Percentiles rank a stretch among this genome's conserved stretches.
Conservation (phyloP, 1,140 invertebrate genomes). For the Heliconius nattereri region DNA sequence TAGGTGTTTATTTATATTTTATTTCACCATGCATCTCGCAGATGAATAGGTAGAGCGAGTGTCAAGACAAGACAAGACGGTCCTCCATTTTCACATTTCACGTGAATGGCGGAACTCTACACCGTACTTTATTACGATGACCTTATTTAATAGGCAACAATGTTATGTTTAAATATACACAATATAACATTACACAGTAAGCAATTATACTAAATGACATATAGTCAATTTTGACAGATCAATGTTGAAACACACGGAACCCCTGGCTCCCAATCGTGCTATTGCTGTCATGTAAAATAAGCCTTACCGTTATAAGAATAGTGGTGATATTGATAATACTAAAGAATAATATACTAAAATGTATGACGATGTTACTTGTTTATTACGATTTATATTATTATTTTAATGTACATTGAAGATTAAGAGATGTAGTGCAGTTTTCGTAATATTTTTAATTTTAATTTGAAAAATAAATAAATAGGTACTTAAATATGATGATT, state of each 20-base stretch:
- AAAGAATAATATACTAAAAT: neutral
- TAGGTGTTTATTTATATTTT: no score
- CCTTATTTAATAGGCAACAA: neutral
- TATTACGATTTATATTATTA: neutral
- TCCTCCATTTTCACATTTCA: no score
- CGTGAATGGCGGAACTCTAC: no score
- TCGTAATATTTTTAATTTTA: neutral
- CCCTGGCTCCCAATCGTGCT: conserved; percentile 41
- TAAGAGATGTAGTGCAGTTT: neutral
- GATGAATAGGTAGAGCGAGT: no score
- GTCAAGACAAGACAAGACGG: no score
- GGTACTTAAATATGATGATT: neutral
- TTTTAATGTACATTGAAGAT: conserved; percentile 31
- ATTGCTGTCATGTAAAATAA: neutral
- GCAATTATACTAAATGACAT: neutral
- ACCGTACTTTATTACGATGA: neutral
- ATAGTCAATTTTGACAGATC: conserved; percentile 51
- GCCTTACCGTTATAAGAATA: neutral
- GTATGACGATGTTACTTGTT: neutral
- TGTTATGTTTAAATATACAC: neutral
- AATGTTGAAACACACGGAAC: conserved; percentile 63
- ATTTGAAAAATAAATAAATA: neutral
- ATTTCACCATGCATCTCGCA: no score
- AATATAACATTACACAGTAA: neutral
- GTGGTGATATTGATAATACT: neutral